Base-by-base conservation (phyloP, 2,797 vertebrate genomes). In the Picus viridis region DNA sequence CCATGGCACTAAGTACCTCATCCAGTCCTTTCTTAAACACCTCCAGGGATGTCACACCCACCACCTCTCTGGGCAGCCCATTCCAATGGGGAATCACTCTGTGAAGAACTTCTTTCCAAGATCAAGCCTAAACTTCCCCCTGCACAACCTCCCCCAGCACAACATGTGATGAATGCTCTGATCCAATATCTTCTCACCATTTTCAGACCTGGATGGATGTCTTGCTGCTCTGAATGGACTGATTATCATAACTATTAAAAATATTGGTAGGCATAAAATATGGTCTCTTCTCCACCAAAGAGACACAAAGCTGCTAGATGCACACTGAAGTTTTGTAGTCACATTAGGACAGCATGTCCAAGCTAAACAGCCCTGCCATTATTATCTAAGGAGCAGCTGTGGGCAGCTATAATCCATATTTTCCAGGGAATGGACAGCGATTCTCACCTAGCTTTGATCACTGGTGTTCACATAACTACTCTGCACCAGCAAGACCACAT, bases 181-280 rank as follows among this genome's bases (percentile, higher is more conserved):
- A 36, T 54, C 23, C 62, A 61, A 47, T 36, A 70, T n/a, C 41
- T 57, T 85, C 39, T 51, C 53, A 34, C 19, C 11, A 10, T 32
- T 82, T 88, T 56, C 32, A 82, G 51, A 64, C 27, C 39, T 1
- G 0, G 20, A 24, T 54, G 45, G 4, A 9, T 6, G 5, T 53
- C 74, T 71, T 20, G 17, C 19, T 70, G 7, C 39, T 61, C 53
- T 39, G 58, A 70, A 64, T 6, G 23, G 39, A 36, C 5, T 7
- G 29, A 57, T 73, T 69, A 78, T 68, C 17, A 2, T 20, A 79
- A 65, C 27, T 36, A 64, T 29, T 23, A 34, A 68, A 81, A 82
- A 58, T 8, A 16, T 17, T 51, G 27, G 19, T 3, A 4, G 18
- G 39, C 36, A 86, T 41, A 45, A 8, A 51, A 32, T 0, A 0